Percentiles rank a stretch among this genome's conserved stretches.
Evolutionary conservation across 2,888 invertebrate species (phyloP).

Genomic region (Alsophila aescularia): DNA sequence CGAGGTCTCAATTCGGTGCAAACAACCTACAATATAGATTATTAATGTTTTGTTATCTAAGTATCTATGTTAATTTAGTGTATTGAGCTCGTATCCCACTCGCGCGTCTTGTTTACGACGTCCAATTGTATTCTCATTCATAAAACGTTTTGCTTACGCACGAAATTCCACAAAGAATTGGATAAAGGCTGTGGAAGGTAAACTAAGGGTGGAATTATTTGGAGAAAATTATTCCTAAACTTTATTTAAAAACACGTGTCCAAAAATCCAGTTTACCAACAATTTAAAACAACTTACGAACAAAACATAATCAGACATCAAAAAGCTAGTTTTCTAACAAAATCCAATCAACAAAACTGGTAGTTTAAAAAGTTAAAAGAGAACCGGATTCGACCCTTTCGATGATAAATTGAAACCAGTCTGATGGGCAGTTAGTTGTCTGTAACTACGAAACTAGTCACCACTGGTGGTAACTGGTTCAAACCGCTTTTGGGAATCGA

Average conservation of each 20-base stretch:
- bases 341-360: slow-evolving; percentile 6
- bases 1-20: too few relatives aligned
- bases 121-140: too few relatives aligned
- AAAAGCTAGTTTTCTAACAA: slow-evolving; percentile 30
- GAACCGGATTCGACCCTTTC: slow-evolving; percentile 33
- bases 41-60: too few relatives aligned
- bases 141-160: too few relatives aligned
- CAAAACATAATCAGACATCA: slow-evolving; percentile 11
- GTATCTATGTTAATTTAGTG: too few relatives aligned
- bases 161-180: too few relatives aligned
- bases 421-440: slow-evolving; percentile 29
- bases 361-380: slow-evolving; percentile 13
- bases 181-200: too few relatives aligned
- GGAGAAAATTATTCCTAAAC: neutral
- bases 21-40: too few relatives aligned
- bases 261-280: slow-evolving; percentile 10
- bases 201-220: too few relatives aligned
- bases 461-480: slow-evolving; percentile 15
- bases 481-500: slow-evolving; percentile 12
- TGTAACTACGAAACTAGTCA: slow-evolving; percentile 9
- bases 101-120: too few relatives aligned
- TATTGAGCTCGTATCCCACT: too few relatives aligned
- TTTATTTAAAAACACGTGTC: slow-evolving; percentile 21
- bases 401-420: slow-evolving; percentile 21
- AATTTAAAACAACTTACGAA: neutral